phyloP scores from a whole-genome alignment of 2,888 invertebrate species.

The Cryptophagus acutangulus region DNA sequence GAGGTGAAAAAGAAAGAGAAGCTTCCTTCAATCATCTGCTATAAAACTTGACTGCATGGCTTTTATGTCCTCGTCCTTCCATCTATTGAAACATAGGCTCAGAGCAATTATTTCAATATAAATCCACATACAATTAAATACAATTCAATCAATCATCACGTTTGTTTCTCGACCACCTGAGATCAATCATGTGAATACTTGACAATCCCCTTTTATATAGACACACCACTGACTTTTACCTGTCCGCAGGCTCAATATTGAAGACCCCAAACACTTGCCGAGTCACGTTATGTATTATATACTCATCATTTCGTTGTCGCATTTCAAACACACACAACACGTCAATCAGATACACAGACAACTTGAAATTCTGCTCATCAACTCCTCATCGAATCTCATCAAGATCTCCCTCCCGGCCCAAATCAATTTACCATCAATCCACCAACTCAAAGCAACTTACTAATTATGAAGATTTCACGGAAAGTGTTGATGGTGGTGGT shows the following conservation, averaged over 20 bases:
- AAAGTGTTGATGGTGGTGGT: conserved; percentile 1
- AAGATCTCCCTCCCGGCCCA: conserved; percentile 26
- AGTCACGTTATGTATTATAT: conserved; percentile 17
- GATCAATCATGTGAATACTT: conserved; percentile 32
- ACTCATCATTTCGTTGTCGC: conserved; percentile 19
- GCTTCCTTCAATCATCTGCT: too few species aligned
- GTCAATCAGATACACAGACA: conserved; percentile 21
- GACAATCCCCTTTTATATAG: conserved; percentile 22
- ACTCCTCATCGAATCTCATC: conserved; percentile 17
- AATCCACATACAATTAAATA: conserved; percentile 29
- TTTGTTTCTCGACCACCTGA: conserved; percentile 31
- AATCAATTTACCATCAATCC: too few species aligned
- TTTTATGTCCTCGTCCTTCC: too few species aligned
- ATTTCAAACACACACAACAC: conserved; percentile 22
- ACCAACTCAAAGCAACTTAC: too few species aligned
- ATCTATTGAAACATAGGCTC: too few species aligned
- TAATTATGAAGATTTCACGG: not conserved
- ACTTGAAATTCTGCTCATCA: conserved; percentile 17
- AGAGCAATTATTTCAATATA: conserved; percentile 5
- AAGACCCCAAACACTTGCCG: conserved; percentile 18
- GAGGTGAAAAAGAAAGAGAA: too few species aligned
- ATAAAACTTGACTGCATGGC: too few species aligned
- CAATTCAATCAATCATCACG: conserved; percentile 35
- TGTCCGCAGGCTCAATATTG: conserved; percentile 14
- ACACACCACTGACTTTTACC: conserved; percentile 27